phyloP scores from a whole-genome alignment of 2,113 vertebrate species.

The Dicaeum eximium region DNA sequence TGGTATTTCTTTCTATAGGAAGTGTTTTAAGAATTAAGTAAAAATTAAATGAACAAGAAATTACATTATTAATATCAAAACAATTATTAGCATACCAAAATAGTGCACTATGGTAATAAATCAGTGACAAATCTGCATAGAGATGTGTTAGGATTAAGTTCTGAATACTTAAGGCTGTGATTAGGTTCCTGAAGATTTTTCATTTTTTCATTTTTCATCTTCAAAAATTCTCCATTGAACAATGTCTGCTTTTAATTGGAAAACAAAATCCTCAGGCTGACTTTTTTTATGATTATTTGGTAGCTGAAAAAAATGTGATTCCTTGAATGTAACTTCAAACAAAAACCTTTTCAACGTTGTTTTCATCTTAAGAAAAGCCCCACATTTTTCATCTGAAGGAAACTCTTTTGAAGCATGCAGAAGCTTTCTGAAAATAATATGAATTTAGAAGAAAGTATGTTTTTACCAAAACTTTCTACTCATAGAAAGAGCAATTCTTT shows the following conservation, averaged over 20 bases:
- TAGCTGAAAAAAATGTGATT: neutral
- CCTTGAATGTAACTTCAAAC: neutral
- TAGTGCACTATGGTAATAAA: neutral
- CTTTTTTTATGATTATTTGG: neutral
- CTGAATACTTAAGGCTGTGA: neutral
- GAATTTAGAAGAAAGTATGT: neutral
- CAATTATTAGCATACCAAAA: neutral
- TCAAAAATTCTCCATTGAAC: neutral
- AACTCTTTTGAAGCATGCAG: neutral
- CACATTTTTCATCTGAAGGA: neutral
- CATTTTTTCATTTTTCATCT: neutral
- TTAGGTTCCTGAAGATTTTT: neutral
- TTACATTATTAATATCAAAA: neutral
- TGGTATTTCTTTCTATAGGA: neutral
- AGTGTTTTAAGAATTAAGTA: neutral
- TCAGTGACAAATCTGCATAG: neutral
- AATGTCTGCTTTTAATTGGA: neutral
- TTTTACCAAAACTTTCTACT: neutral
- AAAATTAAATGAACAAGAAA: neutral
- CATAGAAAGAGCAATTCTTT: neutral
- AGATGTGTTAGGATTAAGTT: neutral
- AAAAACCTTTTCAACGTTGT: neutral
- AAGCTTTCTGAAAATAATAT: neutral
- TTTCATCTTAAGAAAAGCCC: neutral
- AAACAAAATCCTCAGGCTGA: neutral